Evolutionary conservation across 2,113 vertebrate species (phyloP).

Genomic region (Mesoclemmys tuberculata): DNA sequence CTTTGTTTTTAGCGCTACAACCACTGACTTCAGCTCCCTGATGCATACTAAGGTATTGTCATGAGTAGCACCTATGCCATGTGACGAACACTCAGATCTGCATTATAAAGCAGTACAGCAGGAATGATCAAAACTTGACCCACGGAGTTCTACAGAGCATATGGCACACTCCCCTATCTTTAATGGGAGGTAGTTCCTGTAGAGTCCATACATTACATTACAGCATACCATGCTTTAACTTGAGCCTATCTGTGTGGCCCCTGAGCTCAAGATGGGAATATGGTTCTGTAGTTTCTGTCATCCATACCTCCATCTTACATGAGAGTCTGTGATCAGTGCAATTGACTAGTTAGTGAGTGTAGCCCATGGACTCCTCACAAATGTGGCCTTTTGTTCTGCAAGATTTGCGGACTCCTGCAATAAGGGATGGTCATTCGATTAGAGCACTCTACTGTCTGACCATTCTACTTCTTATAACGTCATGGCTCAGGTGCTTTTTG

Average conservation of each 20-base stretch:
- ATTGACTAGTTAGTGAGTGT: background rate
- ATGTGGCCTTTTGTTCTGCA: background rate
- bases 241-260: background rate
- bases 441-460: background rate
- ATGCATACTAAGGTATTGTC: slow-evolving; percentile 85
- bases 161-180: background rate
- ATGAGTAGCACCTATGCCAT: background rate
- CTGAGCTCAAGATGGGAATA: background rate
- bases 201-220: background rate
- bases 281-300: background rate
- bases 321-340: background rate
- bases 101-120: background rate
- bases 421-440: background rate
- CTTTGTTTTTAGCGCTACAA: slow-evolving; percentile 75
- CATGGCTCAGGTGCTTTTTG: background rate
- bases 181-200: background rate
- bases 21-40: slow-evolving; percentile 80
- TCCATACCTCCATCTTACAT: background rate
- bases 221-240: background rate
- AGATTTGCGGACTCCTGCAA: background rate
- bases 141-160: background rate
- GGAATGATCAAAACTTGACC: background rate
- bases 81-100: background rate
- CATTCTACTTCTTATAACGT: background rate
- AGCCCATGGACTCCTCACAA: background rate